Percentiles rank a stretch among this genome's conserved stretches.
Conservation (phyloP, 2,888 invertebrate genomes). For the Spisula solida region DNA sequence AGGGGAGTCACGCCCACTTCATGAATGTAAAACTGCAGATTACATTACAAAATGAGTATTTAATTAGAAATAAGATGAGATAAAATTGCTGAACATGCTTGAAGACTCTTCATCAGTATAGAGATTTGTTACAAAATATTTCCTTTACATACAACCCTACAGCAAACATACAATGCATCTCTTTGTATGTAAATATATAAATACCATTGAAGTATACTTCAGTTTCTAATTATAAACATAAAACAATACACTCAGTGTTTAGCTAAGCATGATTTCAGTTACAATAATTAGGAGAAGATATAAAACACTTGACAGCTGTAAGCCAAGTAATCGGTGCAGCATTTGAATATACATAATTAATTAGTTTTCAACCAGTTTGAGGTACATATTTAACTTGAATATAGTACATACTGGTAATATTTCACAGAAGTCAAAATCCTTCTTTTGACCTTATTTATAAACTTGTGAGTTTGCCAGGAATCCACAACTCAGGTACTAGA, state of each 20-base stretch:
- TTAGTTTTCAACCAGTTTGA: background rate
- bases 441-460: too few species aligned
- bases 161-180: background rate
- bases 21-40: background rate
- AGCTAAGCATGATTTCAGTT: background rate
- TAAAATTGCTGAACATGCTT: background rate
- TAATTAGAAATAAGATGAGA: background rate
- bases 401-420: too few species aligned
- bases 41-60: background rate
- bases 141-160: background rate
- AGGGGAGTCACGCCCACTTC: background rate
- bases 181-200: background rate
- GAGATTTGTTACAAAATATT: background rate
- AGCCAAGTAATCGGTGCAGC: background rate
- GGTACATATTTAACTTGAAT: background rate
- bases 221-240: slow-evolving; percentile 17
- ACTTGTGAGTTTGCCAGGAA: too few species aligned
- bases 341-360: background rate
- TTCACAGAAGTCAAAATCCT: too few species aligned
- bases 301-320: background rate
- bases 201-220: slow-evolving; percentile 9
- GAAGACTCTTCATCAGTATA: background rate
- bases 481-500: too few species aligned
- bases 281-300: background rate
- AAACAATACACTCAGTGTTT: slow-evolving; percentile 13